Conservation (phyloP, 2,888 invertebrate species). For the Ophion ellenae region DNA sequence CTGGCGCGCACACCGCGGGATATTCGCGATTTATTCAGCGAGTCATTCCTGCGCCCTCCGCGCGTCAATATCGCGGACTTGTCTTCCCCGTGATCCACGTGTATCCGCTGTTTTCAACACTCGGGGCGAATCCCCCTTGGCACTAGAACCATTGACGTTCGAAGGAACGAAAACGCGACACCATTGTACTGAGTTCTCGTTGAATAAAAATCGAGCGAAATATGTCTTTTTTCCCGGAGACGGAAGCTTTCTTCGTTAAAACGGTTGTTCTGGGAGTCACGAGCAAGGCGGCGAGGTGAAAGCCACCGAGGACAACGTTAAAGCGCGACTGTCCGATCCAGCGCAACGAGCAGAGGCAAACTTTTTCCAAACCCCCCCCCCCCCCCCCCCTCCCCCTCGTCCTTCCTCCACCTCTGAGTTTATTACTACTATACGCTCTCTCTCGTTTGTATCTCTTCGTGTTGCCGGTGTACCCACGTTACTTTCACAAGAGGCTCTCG, state of each 20-base stretch:
- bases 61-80: not conserved
- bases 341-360: conserved; percentile 63
- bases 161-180: not conserved
- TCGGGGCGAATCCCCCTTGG: not conserved
- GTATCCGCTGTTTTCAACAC: not conserved
- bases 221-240: conserved; percentile 2
- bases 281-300: conserved; percentile 73
- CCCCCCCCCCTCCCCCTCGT: conserved; percentile 27
- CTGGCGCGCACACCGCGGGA: conserved; percentile 51
- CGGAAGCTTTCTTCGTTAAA: conserved; percentile 16
- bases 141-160: conserved; percentile 4
- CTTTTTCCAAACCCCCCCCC: conserved; percentile 55
- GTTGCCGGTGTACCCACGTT: conserved; percentile 66
- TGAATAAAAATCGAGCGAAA: not conserved
- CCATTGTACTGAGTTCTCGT: not conserved
- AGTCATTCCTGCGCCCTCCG: conserved; percentile 52
- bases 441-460: conserved; percentile 49
- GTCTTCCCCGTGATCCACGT: conserved; percentile 13
- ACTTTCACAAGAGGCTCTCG: conserved; percentile 70
- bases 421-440: conserved; percentile 49
- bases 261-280: conserved; percentile 57
- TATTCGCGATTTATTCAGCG: conserved; percentile 54
- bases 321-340: conserved; percentile 69
- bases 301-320: conserved; percentile 74
- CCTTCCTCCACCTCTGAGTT: conserved; percentile 37